Evolutionary conservation across 2,113 vertebrate species (phyloP).

Genomic region (Myxocyprinus asiaticus): DNA sequence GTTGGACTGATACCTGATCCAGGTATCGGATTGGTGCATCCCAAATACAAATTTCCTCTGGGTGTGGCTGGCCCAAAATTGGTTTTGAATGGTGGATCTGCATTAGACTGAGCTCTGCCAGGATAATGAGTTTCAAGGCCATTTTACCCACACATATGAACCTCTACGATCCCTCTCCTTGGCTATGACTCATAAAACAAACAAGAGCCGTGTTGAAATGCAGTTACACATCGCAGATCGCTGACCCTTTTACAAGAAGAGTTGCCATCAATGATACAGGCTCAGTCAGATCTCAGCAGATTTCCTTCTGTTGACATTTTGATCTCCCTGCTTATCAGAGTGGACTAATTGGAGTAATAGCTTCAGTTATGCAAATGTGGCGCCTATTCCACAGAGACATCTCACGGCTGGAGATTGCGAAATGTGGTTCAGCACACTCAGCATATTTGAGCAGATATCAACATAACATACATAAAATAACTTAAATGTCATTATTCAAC

Average conservation of each 20-base stretch:
- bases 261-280: slow-evolving; percentile 13
- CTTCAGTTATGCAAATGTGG: slow-evolving; percentile 38
- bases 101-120: slow-evolving; percentile 43
- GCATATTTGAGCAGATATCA: slow-evolving; percentile 17
- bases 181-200: slow-evolving; percentile 5
- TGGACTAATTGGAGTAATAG: slow-evolving; percentile 42
- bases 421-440: not conserved
- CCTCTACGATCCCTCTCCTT: not conserved
- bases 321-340: slow-evolving; percentile 38
- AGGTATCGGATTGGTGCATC: too few relatives aligned
- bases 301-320: slow-evolving; percentile 44
- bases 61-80: slow-evolving; percentile 63
- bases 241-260: slow-evolving; percentile 31
- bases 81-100: slow-evolving; percentile 61
- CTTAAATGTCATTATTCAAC: slow-evolving; percentile 22
- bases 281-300: slow-evolving; percentile 34
- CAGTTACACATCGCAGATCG: slow-evolving; percentile 1
- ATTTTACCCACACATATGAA: not conserved
- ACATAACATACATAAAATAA: slow-evolving; percentile 11
- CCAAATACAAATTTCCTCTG: slow-evolving; percentile 53
- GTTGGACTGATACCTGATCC: too few relatives aligned
- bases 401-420: slow-evolving; percentile 2
- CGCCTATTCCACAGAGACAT: slow-evolving; percentile 16
- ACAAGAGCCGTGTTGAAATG: slow-evolving; percentile 30
- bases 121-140: not conserved